A percentile compares a stretch with the other conserved stretches of the same genome.
These are phyloP conservation scores for Coregonus ussuriensis DNA, from an alignment of 2,797 vertebrate species.

Conservation along the genomic window DNA sequence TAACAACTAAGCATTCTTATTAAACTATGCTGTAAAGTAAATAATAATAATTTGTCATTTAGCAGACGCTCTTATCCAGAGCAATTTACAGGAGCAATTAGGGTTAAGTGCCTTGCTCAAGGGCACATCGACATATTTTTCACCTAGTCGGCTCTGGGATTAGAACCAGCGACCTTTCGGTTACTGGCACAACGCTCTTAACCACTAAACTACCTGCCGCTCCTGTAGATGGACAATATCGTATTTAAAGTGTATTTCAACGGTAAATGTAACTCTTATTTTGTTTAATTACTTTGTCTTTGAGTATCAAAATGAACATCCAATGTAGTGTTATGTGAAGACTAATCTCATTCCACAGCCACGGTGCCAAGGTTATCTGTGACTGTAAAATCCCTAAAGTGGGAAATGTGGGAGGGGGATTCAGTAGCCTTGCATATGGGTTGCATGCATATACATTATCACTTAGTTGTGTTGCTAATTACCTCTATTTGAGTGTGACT, in stretches of 20 bases:
- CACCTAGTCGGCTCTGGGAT: too few relatives aligned
- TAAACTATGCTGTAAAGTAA: background rate
- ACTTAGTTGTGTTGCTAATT: conserved; percentile 83
- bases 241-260: background rate
- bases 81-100: too few relatives aligned
- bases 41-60: too few relatives aligned
- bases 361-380: background rate
- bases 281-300: background rate
- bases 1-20: too few relatives aligned
- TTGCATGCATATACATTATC: conserved; percentile 70
- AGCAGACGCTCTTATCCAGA: too few relatives aligned
- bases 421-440: conserved; percentile 50
- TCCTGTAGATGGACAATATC: background rate
- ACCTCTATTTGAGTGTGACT: conserved; percentile 76
- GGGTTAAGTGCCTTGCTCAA: too few relatives aligned
- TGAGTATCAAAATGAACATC: background rate
- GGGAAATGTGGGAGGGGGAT: conserved; percentile 44
- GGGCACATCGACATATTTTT: too few relatives aligned
- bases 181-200: too few relatives aligned
- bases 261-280: background rate
- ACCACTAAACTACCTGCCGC: too few relatives aligned
- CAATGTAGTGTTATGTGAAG: background rate
- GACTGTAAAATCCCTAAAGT: conserved; percentile 22
- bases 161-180: too few relatives aligned
- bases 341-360: too few relatives aligned